phyloP scores from a whole-genome alignment of 1,140 invertebrate genomes.

The Ostrea edulis region DNA sequence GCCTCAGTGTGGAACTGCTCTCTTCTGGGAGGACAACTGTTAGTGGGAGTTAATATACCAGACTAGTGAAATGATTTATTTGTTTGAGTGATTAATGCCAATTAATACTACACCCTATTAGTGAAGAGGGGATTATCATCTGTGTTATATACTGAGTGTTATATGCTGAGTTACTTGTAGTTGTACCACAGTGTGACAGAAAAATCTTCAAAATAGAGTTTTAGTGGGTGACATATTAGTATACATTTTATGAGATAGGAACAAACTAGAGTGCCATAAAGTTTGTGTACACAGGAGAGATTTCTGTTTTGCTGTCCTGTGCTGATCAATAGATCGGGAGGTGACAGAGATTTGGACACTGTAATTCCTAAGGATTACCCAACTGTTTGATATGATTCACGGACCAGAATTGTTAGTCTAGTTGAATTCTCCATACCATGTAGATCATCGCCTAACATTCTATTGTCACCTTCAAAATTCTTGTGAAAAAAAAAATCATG shows the following conservation, averaged over 20 bases:
- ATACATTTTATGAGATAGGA: constrained; percentile 28
- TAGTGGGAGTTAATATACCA: neutral
- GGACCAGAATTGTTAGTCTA: neutral
- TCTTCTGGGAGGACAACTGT: neutral
- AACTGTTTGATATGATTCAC: constrained; percentile 29
- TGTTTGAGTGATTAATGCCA: constrained; percentile 31
- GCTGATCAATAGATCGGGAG: constrained; percentile 17
- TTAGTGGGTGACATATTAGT: neutral
- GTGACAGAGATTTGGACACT: constrained; percentile 12
- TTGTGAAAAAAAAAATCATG: constrained; percentile 4
- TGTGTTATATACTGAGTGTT: neutral
- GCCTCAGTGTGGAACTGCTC: constrained; percentile 17
- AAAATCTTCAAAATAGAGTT: neutral
- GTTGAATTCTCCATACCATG: constrained; percentile 25
- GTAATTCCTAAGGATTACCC: neutral
- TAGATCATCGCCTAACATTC: constrained; percentile 2
- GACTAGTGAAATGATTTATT: constrained; percentile 21
- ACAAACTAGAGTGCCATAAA: constrained; percentile 8
- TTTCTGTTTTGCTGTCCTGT: neutral
- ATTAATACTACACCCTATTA: constrained; percentile 30
- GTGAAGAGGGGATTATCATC: constrained; percentile 15
- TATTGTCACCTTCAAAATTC: neutral
- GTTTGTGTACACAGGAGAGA: constrained; percentile 36
- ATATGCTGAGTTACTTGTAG: neutral
- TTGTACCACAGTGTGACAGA: neutral